phyloP scores from a whole-genome alignment of 2,797 vertebrate genomes.

The Peromyscus attwateri region DNA sequence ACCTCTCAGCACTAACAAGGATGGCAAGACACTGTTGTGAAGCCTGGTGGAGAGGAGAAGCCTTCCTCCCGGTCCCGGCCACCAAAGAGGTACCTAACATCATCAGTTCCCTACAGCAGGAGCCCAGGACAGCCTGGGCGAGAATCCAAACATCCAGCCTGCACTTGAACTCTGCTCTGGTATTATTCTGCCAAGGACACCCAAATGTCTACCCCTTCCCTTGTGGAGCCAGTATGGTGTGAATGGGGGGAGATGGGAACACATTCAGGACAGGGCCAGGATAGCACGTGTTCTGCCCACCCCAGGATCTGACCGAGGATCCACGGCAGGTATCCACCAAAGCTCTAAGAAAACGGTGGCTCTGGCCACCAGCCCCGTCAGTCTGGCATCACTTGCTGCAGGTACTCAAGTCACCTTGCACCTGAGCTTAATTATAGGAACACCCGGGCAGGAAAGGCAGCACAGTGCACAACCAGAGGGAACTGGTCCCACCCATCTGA shows the following conservation, averaged over 20 bases:
- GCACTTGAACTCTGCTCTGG: conserved; percentile 10
- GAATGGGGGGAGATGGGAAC: neutral
- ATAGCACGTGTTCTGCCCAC: neutral
- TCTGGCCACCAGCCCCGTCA: neutral
- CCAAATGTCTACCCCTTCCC: neutral
- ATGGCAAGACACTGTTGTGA: neutral
- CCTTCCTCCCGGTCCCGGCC: neutral
- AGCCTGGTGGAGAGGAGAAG: neutral
- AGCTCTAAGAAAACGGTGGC: neutral
- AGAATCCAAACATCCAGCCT: conserved; percentile 16
- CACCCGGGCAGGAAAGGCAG: conserved; percentile 16
- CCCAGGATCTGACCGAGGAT: neutral
- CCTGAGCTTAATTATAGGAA: neutral
- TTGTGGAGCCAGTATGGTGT: neutral
- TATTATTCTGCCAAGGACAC: neutral
- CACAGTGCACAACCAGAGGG: neutral
- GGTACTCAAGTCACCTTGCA: neutral
- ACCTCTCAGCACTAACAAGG: neutral
- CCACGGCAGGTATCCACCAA: neutral
- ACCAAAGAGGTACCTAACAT: neutral
- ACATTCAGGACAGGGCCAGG: neutral
- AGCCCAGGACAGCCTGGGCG: neutral
- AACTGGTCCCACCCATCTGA: neutral
- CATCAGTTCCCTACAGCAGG: neutral
- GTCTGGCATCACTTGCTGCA: neutral